These are phyloP conservation scores for Dendrocincla tyrannina DNA, from an alignment of 2,797 vertebrate genomes.

Conservation along the genomic window DNA sequence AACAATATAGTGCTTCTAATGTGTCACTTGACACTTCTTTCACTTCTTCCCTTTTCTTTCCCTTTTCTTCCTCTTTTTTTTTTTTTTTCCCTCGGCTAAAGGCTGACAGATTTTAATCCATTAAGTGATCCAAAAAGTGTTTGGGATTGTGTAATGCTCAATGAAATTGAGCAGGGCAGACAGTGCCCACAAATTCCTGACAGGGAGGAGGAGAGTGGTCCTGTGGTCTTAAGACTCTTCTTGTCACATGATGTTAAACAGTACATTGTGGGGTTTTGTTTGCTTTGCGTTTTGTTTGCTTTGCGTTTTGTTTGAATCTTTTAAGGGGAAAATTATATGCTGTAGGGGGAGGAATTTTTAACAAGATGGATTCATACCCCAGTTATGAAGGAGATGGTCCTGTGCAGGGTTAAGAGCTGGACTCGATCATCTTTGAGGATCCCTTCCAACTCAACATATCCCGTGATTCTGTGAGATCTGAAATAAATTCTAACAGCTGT, in stretches of 20 bases:
- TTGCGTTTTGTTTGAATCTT: neutral
- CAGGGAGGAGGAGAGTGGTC: neutral
- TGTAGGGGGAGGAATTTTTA: neutral
- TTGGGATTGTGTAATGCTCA: neutral
- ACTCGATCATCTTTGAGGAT: neutral
- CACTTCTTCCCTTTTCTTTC: neutral
- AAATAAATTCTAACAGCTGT: neutral
- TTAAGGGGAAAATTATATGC: neutral
- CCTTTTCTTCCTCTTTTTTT: neutral
- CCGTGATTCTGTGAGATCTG: neutral
- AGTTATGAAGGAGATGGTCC: neutral
- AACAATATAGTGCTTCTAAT: constrained; percentile 46
- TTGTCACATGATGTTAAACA: neutral
- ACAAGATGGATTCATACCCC: neutral
- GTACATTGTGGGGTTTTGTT: neutral
- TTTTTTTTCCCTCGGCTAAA: constrained; percentile 33
- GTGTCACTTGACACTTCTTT: constrained; percentile 70
- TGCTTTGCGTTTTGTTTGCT: neutral
- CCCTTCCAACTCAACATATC: neutral
- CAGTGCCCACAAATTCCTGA: neutral
- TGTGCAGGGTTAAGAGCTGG: neutral
- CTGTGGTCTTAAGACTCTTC: neutral
- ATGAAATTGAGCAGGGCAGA: neutral
- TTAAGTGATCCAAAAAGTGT: constrained; percentile 77
- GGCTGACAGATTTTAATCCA: constrained; percentile 82